These are phyloP conservation scores for Sialis lutaria DNA, from an alignment of 2,888 invertebrate genomes.

Conservation along the genomic window DNA sequence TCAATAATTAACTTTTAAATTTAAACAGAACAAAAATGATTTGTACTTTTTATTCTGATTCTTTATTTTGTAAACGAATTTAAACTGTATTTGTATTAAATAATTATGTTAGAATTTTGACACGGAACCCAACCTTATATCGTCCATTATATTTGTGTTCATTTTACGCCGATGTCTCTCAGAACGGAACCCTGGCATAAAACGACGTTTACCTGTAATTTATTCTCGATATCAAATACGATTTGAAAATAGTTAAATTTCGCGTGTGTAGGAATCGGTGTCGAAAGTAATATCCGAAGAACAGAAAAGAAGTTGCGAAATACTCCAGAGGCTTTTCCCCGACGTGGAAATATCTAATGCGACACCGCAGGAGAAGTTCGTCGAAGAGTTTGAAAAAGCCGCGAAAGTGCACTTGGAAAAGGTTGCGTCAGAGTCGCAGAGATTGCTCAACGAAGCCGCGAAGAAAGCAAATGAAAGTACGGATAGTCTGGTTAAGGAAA, in stretches of 20 bases:
- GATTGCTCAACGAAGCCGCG: not conserved
- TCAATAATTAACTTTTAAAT: too few species aligned
- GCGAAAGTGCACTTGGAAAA: not conserved
- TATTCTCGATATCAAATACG: too few species aligned
- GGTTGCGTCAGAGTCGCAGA: not conserved
- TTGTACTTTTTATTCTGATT: too few species aligned
- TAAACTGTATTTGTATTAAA: too few species aligned
- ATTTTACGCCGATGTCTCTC: too few species aligned
- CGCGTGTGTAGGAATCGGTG: slow-evolving; percentile 11
- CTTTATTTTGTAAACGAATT: too few species aligned
- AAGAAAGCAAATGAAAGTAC: slow-evolving; percentile 8
- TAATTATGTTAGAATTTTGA: too few species aligned
- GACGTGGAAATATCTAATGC: slow-evolving; percentile 28
- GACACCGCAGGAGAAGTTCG: slow-evolving; percentile 20
- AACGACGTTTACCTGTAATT: too few species aligned
- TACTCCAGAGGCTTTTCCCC: slow-evolving; percentile 44
- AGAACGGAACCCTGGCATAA: too few species aligned
- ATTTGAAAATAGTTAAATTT: not conserved
- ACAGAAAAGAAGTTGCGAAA: slow-evolving; percentile 28
- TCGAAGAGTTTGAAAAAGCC: slow-evolving; percentile 18
- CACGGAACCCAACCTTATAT: too few species aligned
- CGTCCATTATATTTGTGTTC: too few species aligned
- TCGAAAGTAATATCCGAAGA: slow-evolving; percentile 23
- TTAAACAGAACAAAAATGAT: too few species aligned
- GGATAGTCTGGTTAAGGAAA: slow-evolving; percentile 18